phyloP scores from a whole-genome alignment of 1,140 invertebrate species.

The Papilio polytes region DNA sequence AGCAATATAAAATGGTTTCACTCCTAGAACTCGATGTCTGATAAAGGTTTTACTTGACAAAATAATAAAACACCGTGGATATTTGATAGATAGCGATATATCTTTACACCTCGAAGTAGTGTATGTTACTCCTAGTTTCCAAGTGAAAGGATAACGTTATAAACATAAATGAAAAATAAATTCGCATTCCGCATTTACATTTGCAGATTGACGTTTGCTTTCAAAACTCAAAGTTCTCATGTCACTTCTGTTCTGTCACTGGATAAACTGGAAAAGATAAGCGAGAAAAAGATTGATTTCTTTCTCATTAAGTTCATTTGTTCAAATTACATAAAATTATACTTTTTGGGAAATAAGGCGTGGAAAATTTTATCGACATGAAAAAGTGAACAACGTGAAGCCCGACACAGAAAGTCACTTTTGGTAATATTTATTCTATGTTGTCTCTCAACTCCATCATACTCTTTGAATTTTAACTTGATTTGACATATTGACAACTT shows the following conservation, averaged over 20 bases:
- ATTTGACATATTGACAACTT: no score
- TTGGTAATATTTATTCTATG: neutral
- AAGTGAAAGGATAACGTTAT: slow-evolving; percentile 2
- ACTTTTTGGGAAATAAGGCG: no score
- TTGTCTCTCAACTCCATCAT: neutral
- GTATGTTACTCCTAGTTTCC: neutral
- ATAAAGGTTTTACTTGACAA: slow-evolving; percentile 14
- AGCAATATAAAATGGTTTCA: slow-evolving; percentile 37
- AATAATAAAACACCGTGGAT: neutral
- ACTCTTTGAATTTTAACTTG: no score
- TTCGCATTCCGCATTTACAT: neutral
- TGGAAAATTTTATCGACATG: no score
- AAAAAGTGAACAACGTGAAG: neutral
- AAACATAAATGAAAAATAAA: slow-evolving; percentile 19
- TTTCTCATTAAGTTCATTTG: no score
- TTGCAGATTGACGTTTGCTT: slow-evolving; percentile 21
- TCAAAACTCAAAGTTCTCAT: slow-evolving; percentile 2
- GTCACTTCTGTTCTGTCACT: neutral
- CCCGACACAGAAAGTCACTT: no score
- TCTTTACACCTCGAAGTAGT: neutral
- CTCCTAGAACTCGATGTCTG: slow-evolving; percentile 12
- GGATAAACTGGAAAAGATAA: no score
- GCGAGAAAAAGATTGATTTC: no score
- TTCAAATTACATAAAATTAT: no score
- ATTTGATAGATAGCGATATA: neutral